Conservation (phyloP, 2,888 invertebrate species). For the Chrysolina haemoptera region DNA sequence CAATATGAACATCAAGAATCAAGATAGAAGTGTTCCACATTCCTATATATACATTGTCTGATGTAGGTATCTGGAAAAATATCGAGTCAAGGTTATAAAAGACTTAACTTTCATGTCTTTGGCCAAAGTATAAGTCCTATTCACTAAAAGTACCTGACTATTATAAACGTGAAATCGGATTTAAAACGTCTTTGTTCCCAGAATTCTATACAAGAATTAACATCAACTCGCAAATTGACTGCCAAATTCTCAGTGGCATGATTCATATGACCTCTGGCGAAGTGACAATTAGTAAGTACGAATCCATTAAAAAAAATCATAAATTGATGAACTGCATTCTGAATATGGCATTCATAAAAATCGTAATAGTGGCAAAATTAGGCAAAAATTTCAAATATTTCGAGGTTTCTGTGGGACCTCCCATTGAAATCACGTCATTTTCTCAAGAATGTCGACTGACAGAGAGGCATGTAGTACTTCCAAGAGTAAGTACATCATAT, state of each 20-base stretch:
- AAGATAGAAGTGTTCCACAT: background rate
- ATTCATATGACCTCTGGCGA: constrained; percentile 13
- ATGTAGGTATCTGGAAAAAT: background rate
- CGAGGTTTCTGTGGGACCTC: constrained; percentile 53
- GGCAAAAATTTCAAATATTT: constrained; percentile 2
- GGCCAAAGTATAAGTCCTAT: background rate
- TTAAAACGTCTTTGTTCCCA: constrained; percentile 8
- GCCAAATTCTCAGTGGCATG: constrained; percentile 13
- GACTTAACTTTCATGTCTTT: background rate
- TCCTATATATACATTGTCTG: too few species aligned
- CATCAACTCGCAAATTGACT: constrained; percentile 17
- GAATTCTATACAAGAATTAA: background rate
- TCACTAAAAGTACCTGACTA: background rate
- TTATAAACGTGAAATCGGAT: background rate
- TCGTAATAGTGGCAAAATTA: background rate
- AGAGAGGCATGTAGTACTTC: background rate
- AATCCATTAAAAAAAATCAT: background rate
- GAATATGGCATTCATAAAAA: too few species aligned
- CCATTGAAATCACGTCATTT: constrained; percentile 54
- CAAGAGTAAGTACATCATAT: background rate
- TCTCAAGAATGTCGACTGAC: constrained; percentile 43
- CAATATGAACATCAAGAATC: too few species aligned
- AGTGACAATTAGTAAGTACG: background rate
- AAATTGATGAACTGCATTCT: background rate
- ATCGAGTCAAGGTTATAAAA: background rate